Evolutionary conservation across 2,888 invertebrate genomes (phyloP), one percentile per base, ranked within the genome.

Genomic region (Aleiodes testaceus): DNA sequence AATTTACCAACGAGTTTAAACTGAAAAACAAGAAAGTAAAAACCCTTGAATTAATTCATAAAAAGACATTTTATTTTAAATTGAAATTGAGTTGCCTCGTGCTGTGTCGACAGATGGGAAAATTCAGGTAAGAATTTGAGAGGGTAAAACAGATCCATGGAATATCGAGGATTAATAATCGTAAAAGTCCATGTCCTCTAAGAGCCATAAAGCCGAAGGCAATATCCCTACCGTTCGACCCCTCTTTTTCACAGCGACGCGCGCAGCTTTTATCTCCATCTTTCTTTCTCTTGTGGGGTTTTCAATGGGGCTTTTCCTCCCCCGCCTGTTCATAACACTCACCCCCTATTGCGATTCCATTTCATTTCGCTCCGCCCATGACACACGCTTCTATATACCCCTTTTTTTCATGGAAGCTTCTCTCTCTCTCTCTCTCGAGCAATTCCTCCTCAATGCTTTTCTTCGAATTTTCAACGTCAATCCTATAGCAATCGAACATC

Each of bases 181-280:
- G 80, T 82, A 81, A 82, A 83, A 82, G 79, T 81, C 78, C 70
- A 71, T 80, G 79, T 81, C 79, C 78, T 81, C 78, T 74, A 78
- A 79, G 78, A 80, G 79, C 78, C 78, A 77, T 81, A 81, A 80
- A 81, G 76, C 78, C 78, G 69, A 75, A 78, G 78, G 80, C 79
- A 80, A 82, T 82, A 84, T 80, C 80, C 80, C 77, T 77, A 64
- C 36, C 70, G 30, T 36, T 16, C 16, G 18, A 47, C 47, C 14
- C 69, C 49, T 66, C 44, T 44, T 36, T 18, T 5, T 50, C 73
- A 66, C 70, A 74, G 68, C 69, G 63, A 53, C 66, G 69, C 72
- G 64, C 55, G 64, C 72, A 66, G 71, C 66, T 3, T 50, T 20
- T 30, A 2, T 9, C 12, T 36, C 36, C 42, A 6, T 36, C 14